Conservation (phyloP, 2,888 invertebrate genomes). For the Crepidodera aurea region DNA sequence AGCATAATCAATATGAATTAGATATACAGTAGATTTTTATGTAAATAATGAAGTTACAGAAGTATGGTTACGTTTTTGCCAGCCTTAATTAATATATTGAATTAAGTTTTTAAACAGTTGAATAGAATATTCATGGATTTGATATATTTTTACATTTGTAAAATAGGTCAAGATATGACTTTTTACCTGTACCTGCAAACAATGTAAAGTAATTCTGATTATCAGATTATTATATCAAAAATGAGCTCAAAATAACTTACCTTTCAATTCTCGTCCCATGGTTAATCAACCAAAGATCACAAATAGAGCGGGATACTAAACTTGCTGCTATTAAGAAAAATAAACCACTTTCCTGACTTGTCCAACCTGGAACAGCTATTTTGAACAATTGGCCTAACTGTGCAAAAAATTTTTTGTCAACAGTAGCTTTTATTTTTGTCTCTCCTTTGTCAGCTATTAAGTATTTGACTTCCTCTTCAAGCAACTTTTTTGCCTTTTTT, state of each 20-base stretch:
- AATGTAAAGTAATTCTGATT: too few relatives aligned
- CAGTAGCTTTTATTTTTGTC: slow-evolving; percentile 73
- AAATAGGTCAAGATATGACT: too few relatives aligned
- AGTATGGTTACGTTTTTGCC: too few relatives aligned
- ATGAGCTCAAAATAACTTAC: slow-evolving; percentile 59
- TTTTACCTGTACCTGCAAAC: too few relatives aligned
- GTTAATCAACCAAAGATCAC: slow-evolving; percentile 97
- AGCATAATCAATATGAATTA: too few relatives aligned
- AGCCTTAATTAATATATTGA: too few relatives aligned
- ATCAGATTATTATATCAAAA: too few relatives aligned
- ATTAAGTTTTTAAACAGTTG: too few relatives aligned
- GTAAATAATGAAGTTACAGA: too few relatives aligned
- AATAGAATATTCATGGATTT: too few relatives aligned
- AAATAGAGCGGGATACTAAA: slow-evolving; percentile 87
- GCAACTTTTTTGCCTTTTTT: slow-evolving; percentile 64
- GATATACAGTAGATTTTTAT: too few relatives aligned
- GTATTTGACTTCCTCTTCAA: slow-evolving; percentile 80
- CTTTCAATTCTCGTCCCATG: slow-evolving; percentile 94
- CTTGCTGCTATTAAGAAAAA: slow-evolving; percentile 79
- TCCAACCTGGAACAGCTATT: slow-evolving; percentile 81
- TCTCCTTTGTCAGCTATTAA: slow-evolving; percentile 76
- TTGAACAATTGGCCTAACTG: slow-evolving; percentile 74
- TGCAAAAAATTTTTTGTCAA: slow-evolving; percentile 76
- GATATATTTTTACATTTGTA: too few relatives aligned
- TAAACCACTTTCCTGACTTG: slow-evolving; percentile 78